Conservation (phyloP, 2,888 invertebrate genomes). For the Ashinkailepas kermadecensis region DNA sequence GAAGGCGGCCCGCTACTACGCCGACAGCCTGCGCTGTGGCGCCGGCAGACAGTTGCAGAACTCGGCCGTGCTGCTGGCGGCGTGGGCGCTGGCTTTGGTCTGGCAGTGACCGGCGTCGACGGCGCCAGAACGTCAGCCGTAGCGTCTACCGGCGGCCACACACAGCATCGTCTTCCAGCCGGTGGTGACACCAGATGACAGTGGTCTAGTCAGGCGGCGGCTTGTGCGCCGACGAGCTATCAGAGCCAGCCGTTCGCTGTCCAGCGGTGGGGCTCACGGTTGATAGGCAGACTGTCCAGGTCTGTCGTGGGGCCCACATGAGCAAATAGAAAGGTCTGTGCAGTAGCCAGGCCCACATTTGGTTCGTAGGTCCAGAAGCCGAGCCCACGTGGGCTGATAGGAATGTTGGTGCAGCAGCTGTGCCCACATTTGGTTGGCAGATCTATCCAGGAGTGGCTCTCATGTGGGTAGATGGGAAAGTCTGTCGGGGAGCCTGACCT, state of each 20-base stretch:
- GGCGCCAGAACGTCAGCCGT: background rate
- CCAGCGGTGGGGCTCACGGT: background rate
- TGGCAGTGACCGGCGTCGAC: constrained; percentile 32
- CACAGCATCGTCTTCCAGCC: background rate
- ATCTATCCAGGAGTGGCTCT: too few relatives aligned
- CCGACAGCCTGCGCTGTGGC: constrained; percentile 37
- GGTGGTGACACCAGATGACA: background rate
- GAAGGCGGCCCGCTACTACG: background rate
- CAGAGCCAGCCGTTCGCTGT: background rate
- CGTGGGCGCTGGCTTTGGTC: constrained; percentile 33
- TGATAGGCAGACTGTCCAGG: background rate
- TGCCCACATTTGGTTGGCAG: too few relatives aligned
- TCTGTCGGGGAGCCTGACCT: too few relatives aligned
- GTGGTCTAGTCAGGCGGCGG: background rate
- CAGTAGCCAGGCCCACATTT: too few relatives aligned
- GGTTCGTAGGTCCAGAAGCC: too few relatives aligned
- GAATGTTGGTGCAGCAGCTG: too few relatives aligned
- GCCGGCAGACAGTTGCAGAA: constrained; percentile 31
- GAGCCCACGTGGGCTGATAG: too few relatives aligned
- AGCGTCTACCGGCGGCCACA: background rate
- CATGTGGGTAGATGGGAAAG: too few relatives aligned
- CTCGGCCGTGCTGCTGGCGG: constrained; percentile 29
- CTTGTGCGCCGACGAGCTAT: background rate
- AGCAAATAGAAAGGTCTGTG: too few relatives aligned
- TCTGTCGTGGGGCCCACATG: too few relatives aligned